phyloP scores from a whole-genome alignment of 92 coral and sea anemone species.

The Bergia puertoricense region DNA sequence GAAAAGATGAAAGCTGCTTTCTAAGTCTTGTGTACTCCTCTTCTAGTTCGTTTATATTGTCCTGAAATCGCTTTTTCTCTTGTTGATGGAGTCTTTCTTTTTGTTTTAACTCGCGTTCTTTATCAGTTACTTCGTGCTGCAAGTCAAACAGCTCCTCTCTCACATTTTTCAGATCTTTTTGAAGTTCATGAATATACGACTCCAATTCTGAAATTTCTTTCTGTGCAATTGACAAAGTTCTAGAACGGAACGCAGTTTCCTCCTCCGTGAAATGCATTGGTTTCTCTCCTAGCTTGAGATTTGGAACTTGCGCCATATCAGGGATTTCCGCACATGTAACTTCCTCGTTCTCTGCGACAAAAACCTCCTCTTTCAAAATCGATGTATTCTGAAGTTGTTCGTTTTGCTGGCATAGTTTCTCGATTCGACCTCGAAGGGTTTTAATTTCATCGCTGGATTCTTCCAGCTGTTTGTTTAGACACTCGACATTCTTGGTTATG shows the following conservation, averaged over 20 bases:
- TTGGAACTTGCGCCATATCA: slow-evolving; percentile 45
- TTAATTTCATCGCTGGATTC: slow-evolving; percentile 37
- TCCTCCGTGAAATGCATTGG: slow-evolving; percentile 21
- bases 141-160: slow-evolving; percentile 67
- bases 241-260: slow-evolving; percentile 43
- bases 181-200: slow-evolving; percentile 67
- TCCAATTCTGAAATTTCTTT: slow-evolving; percentile 74
- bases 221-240: slow-evolving; percentile 61
- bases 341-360: slow-evolving; percentile 52
- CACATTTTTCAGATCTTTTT: slow-evolving; percentile 56
- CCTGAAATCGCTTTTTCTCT: slow-evolving; percentile 54
- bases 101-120: slow-evolving; percentile 54
- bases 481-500: slow-evolving; percentile 40
- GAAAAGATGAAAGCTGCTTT: slow-evolving; percentile 51
- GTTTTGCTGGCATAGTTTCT: not conserved
- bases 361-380: slow-evolving; percentile 1
- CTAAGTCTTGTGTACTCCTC: slow-evolving; percentile 60
- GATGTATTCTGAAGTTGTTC: not conserved
- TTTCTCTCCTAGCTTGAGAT: not conserved
- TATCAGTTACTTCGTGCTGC: slow-evolving; percentile 69
- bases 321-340: slow-evolving; percentile 57
- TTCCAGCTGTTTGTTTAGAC: slow-evolving; percentile 52
- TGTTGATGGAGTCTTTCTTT: slow-evolving; percentile 67
- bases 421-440: slow-evolving; percentile 13
- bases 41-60: slow-evolving; percentile 59